Evolutionary conservation across 2,797 vertebrate species (phyloP), one percentile per base, ranked within the genome.

Genomic region (Falco cherrug): DNA sequence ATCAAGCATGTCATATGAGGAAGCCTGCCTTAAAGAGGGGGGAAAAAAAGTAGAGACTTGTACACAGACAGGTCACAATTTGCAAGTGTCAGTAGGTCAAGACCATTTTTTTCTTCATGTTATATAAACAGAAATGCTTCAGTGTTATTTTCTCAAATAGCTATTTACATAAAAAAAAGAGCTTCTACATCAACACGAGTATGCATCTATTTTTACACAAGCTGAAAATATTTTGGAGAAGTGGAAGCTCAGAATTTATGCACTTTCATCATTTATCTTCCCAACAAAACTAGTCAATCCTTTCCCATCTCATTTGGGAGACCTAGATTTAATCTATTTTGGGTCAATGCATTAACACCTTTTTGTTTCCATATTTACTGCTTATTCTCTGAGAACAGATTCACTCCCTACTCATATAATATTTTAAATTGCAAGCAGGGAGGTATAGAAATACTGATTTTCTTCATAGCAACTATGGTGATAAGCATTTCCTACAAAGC

Each of bases 241-340:
- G 82, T 53, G 37, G 75, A 92, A 93, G 61, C 59, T 92, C 43
- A 71, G 65, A 94, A 95, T 92, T 86, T 59, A 85, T 88, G 84
- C 63, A 39, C 59, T 95, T 96, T 85, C 76, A 91, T 87, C 43
- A 76, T 76, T 85, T 83, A 71, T 89, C 71, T 89, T 71, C 70
- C 73, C 50, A 82, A 89, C 22, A 74, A 78, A 96, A 85, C 11
- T 12, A 82, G n/a, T 41, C 5, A 13, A 84, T 93, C 54, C 57
- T 63, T 89, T 56, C 39, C 47, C 47, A 82, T 75, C 59, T 76
- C 79, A 86, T 81, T 41, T 69, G 39, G 78, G 43, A 97, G 92
- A 96, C 89, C 88, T 87, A 95, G 81, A 96, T 95, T 95, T 67
- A 74, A 81, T 89, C 93, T 96, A 89, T 94, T 96, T 96, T 93